These are phyloP conservation scores for Ormyrus labotus DNA, from an alignment of 2,888 invertebrate species.

Conservation along the genomic window DNA sequence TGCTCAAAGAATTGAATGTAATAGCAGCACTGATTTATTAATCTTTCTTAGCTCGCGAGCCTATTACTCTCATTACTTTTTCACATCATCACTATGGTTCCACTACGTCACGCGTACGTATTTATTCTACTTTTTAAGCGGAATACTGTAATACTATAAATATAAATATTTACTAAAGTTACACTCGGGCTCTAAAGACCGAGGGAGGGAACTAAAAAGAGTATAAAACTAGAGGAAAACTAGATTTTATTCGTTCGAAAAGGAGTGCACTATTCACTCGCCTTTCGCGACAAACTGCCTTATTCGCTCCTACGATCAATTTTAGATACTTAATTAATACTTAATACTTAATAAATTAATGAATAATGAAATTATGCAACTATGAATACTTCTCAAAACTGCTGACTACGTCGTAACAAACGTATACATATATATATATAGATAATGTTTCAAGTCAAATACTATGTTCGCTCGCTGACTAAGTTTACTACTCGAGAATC, in stretches of 20 bases:
- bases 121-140: slow-evolving; percentile 46
- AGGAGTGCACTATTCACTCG: slow-evolving; percentile 45
- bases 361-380: slow-evolving; percentile 48
- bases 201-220: background rate
- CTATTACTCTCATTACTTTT: slow-evolving; percentile 13
- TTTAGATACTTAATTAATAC: slow-evolving; percentile 35
- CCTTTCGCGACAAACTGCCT: slow-evolving; percentile 52
- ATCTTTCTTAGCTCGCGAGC: slow-evolving; percentile 36
- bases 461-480: slow-evolving; percentile 29
- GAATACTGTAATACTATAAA: slow-evolving; percentile 26
- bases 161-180: slow-evolving; percentile 28
- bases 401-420: slow-evolving; percentile 12
- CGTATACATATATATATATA: background rate
- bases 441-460: slow-evolving; percentile 33
- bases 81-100: slow-evolving; percentile 32
- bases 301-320: slow-evolving; percentile 52
- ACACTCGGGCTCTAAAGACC: slow-evolving; percentile 31
- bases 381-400: slow-evolving; percentile 38
- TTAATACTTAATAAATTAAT: slow-evolving; percentile 36
- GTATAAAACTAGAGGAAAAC: slow-evolving; percentile 15
- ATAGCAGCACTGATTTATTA: slow-evolving; percentile 31
- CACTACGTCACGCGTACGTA: slow-evolving; percentile 29
- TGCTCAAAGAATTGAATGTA: slow-evolving; percentile 19
- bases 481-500: slow-evolving; percentile 37
- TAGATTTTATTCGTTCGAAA: slow-evolving; percentile 29